Evolutionary conservation across 2,797 vertebrate species (phyloP), one percentile per base, ranked within the genome.

Genomic region (Cyprinella venusta): DNA sequence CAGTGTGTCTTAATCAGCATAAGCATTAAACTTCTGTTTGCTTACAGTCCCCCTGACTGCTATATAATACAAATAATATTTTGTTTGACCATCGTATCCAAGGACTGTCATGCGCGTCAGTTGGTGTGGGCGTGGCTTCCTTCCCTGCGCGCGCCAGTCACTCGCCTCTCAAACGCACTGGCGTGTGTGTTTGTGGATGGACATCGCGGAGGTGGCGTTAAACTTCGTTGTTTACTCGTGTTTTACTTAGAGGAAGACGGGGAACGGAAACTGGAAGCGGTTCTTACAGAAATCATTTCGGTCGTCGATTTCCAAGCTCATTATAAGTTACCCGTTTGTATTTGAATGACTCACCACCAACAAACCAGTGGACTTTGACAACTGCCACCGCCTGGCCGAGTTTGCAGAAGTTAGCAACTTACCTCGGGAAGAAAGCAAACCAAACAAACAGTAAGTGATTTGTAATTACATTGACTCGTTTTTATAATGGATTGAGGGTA

Each of bases 401-500:
- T 81, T 71, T 81, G 56, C 69, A 81, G 80, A 81, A 81, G 69
- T 48, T 63, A 45, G 2, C 5, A 33, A 33, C 36, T 36, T 36
- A 26, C 26, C 61, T 56, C 26, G 21, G 19, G 18, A 36, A n/a
- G 68, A 72, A 30, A 45, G 9, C 10, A 61, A 64, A 48, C 36
- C 2, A 54, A 64, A 26, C 36, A 4, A 48, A 48, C 45, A 15
- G 56, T 48, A 12, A 63, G 56, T n/a, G 0, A 64, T 21, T 8
- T 12, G 21, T 13, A 19, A 33, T 48, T 71, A 6, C 6, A 45
- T 26, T 1, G 24, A 36, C 5, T n/a, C 30, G 8, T 38, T 67
- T 36, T 18, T 38, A 63, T 16, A 12, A 19, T 8, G 2, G 2
- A 9, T 10, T 30, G 18, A 1, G 18, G 0, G 18, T 21, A 5